Evolutionary conservation across 2,113 vertebrate genomes (phyloP), one percentile per base, ranked within the genome.

Genomic region (Athene cunicularia): DNA sequence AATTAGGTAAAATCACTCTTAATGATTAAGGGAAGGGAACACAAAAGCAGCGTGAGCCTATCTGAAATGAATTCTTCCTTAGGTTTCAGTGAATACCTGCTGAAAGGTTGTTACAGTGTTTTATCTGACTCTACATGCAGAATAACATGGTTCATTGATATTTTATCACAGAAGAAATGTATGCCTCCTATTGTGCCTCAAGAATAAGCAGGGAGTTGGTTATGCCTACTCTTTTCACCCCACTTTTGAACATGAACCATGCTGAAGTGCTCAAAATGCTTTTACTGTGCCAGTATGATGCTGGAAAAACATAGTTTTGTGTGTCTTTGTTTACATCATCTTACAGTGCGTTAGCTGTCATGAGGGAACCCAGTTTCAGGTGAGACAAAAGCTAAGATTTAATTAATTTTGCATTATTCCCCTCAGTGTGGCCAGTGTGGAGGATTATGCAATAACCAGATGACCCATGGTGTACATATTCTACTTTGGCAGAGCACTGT

Each of bases 11-110:
- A 92, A 87, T 49, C 83, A 72, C 33, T 91, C 72, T 39, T 91
- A 84, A 95, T 86, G 82, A 90, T 96, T 93, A 84, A 90, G 52
- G 32, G 45, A 82, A 95, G 43, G 24, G 68, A 97, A 92, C 92
- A 93, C 83, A 96, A 95, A 96, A 97, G 76, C 95, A 95, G 94
- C 76, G 0, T 95, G 95, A 96, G 92, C 72, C 95, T 93, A 63
- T 92, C 68, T 94, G 88, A 95, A 93, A 91, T 71, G 59, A 93
- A 74, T 93, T 86, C 53, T 74, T 56, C 91, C 81, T 75, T 59
- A 81, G 73, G 30, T 64, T 92, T 90, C 73, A 83, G 60, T 47
- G 86, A 84, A n/a, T 92, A 88, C 60, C 82, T 72, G 88, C 80
- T 96, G 92, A 88, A 97, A 94, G 95, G 75, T 86, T 94, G 64